phyloP scores from a whole-genome alignment of 2,113 vertebrate species.

The Macaca mulatta region DNA sequence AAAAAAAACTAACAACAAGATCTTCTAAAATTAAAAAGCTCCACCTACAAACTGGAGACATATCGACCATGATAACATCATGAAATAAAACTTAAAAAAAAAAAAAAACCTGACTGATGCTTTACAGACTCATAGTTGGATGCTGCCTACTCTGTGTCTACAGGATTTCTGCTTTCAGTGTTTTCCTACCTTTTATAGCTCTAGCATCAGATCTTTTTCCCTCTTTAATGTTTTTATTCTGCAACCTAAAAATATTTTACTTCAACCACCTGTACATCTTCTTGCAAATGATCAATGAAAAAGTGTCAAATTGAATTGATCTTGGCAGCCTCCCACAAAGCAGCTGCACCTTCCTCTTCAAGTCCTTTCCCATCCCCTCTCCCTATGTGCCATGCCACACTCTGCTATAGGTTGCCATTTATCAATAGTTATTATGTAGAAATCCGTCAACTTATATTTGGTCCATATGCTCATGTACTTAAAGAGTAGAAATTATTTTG shows the following conservation, averaged over 20 bases:
- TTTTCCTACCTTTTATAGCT: background rate
- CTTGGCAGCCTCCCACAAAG: background rate
- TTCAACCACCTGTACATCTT: background rate
- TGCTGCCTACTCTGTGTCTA: background rate
- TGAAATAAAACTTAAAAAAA: background rate
- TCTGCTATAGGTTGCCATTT: background rate
- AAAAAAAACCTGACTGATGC: background rate
- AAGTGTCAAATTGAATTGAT: background rate
- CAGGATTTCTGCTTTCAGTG: background rate
- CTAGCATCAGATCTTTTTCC: background rate
- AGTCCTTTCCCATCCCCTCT: background rate
- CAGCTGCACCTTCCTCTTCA: background rate
- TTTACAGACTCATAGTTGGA: background rate
- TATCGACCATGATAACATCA: background rate
- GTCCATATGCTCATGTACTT: background rate
- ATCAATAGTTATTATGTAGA: background rate
- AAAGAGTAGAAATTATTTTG: conserved; percentile 36
- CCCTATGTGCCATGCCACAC: background rate
- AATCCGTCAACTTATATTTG: background rate
- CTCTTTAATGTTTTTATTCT: background rate
- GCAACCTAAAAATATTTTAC: background rate
- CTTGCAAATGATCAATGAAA: background rate
- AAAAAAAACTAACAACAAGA: background rate
- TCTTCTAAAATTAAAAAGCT: background rate
- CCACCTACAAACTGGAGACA: background rate